These are phyloP conservation scores for Pseudotriccus pelzelni DNA, from an alignment of 2,797 vertebrate species.

Conservation along the genomic window DNA sequence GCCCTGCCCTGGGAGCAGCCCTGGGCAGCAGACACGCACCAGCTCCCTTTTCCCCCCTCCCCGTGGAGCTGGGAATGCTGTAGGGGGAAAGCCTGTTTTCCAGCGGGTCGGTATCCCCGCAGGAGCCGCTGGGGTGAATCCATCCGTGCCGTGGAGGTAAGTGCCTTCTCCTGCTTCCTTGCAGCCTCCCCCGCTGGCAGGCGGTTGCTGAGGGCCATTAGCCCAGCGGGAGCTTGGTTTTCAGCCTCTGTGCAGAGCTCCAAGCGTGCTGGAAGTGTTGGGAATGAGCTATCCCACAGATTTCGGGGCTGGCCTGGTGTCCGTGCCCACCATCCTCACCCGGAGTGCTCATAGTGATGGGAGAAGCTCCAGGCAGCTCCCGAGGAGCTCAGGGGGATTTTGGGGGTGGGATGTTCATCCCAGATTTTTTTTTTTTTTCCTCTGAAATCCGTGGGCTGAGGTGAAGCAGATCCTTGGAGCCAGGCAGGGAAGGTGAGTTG, in stretches of 20 bases:
- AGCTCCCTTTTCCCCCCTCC: neutral
- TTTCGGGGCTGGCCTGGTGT: neutral
- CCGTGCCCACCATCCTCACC: rapidly evolving
- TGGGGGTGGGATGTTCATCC: neutral
- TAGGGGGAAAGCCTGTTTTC: neutral
- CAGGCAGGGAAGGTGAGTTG: neutral
- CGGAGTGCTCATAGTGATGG: neutral
- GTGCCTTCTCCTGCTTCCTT: slow-evolving; percentile 5
- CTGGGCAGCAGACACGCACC: neutral
- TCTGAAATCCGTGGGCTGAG: neutral
- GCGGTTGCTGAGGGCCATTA: neutral
- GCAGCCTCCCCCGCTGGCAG: neutral
- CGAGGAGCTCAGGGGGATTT: neutral
- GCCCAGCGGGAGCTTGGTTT: slow-evolving; percentile 18
- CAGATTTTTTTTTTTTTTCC: neutral
- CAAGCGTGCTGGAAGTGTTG: neutral
- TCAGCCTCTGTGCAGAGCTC: neutral
- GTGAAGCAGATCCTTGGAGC: neutral
- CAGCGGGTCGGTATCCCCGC: neutral
- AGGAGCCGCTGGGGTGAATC: slow-evolving; percentile 24
- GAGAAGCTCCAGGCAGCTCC: neutral
- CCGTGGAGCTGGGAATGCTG: neutral
- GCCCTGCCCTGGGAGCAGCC: no score
- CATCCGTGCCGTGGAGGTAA: neutral
- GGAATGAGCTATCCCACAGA: neutral